phyloP scores from a whole-genome alignment of 2,888 invertebrate genomes.

The Oligia latruncula region DNA sequence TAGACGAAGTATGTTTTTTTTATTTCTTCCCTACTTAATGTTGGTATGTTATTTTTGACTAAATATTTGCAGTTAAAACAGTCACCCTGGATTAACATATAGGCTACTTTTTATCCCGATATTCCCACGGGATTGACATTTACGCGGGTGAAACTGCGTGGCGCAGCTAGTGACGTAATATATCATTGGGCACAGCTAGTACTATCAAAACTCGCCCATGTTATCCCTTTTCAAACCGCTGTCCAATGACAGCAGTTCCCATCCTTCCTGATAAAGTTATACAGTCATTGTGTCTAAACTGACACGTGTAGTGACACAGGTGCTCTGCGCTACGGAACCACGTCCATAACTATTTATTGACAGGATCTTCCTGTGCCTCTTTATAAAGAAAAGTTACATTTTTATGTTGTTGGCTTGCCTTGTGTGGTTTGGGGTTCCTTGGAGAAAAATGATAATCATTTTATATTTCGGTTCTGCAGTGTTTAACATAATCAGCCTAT shows the following conservation, averaged over 20 bases:
- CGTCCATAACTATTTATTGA: slow-evolving; percentile 60
- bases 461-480: background rate
- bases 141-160: background rate
- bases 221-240: background rate
- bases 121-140: too few relatives aligned
- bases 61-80: too few relatives aligned
- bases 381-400: slow-evolving; percentile 32
- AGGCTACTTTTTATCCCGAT: too few relatives aligned
- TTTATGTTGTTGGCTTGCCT: slow-evolving; percentile 36
- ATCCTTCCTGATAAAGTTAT: slow-evolving; percentile 8
- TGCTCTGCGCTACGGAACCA: slow-evolving; percentile 37
- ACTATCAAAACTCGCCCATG: background rate
- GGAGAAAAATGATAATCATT: background rate
- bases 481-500: background rate
- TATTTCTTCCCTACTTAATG: too few relatives aligned
- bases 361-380: slow-evolving; percentile 54
- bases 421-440: slow-evolving; percentile 27
- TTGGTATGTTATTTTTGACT: too few relatives aligned
- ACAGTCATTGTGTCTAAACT: slow-evolving; percentile 38
- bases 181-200: background rate
- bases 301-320: slow-evolving; percentile 52
- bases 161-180: too few relatives aligned
- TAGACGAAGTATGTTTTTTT: too few relatives aligned
- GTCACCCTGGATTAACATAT: too few relatives aligned
- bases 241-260: background rate